A percentile compares a stretch with the other conserved stretches of the same genome.
Evolutionary conservation across 2,113 vertebrate genomes (phyloP).

Genomic region (Vidua chalybeata): DNA sequence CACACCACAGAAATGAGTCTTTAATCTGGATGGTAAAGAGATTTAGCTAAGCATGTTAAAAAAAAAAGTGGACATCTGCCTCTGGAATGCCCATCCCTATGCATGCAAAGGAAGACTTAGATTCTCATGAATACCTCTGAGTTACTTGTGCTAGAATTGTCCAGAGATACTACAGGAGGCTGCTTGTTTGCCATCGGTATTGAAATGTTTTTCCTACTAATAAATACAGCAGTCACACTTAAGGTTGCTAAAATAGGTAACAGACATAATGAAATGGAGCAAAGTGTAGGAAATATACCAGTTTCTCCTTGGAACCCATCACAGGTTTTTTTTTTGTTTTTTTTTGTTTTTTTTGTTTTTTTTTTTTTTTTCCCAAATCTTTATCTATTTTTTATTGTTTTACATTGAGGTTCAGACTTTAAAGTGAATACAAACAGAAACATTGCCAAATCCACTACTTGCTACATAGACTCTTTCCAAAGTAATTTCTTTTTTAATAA

Average conservation of each 20-base stretch:
- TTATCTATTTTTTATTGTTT: not conserved
- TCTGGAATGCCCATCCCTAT: not conserved
- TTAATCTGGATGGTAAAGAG: not conserved
- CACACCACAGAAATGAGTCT: fast-evolving
- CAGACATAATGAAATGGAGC: not conserved
- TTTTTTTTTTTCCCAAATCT: not conserved
- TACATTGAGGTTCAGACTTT: not conserved
- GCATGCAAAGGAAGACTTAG: not conserved
- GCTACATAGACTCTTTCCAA: not conserved
- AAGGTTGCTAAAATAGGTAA: not conserved
- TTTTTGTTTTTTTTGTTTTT: not conserved
- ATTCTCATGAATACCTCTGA: not conserved
- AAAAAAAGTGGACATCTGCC: not conserved
- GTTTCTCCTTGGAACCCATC: not conserved
- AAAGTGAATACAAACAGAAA: not conserved
- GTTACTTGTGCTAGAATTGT: not conserved
- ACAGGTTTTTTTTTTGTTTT: not conserved
- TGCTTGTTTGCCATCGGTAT: not conserved
- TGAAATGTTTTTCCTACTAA: not conserved
- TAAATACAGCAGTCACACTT: not conserved
- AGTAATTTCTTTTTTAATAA: not conserved
- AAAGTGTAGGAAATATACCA: not conserved
- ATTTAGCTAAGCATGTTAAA: not conserved
- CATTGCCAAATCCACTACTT: not conserved
- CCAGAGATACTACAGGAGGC: not conserved